These are phyloP conservation scores for Tretioscincus oriximinensis DNA, from an alignment of 2,113 vertebrate genomes.

Conservation along the genomic window DNA sequence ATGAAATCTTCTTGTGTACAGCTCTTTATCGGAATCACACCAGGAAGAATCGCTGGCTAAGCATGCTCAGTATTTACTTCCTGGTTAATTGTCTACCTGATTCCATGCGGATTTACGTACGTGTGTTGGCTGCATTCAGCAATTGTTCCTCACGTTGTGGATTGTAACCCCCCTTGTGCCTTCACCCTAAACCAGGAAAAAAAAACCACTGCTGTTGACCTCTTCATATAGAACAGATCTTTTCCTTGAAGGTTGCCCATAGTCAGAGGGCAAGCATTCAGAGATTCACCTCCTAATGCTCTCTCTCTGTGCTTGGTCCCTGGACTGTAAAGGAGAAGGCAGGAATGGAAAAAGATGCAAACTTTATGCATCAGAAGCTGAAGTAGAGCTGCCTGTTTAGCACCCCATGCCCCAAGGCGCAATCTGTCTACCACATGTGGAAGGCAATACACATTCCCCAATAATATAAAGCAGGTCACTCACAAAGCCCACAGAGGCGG, in stretches of 20 bases:
- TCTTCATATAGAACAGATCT: background rate
- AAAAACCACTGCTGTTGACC: no score
- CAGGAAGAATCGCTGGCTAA: no score
- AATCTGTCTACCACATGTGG: constrained; percentile 52
- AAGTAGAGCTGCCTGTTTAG: background rate
- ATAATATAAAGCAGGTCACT: constrained; percentile 55
- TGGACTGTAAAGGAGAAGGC: background rate
- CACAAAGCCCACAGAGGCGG: background rate
- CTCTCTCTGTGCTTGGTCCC: background rate
- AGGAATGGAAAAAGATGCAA: background rate
- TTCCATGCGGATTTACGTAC: no score
- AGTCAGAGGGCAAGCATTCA: background rate
- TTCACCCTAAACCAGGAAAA: no score
- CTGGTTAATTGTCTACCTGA: no score
- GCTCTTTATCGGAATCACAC: no score
- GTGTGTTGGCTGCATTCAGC: no score
- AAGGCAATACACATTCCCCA: constrained; percentile 32
- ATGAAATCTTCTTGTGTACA: no score
- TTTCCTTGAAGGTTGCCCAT: background rate
- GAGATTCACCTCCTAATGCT: background rate
- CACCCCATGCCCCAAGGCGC: background rate
- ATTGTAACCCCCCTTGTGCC: no score
- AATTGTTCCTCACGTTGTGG: no score
- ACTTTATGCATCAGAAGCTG: constrained; percentile 1
- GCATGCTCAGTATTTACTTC: no score